A percentile compares a stretch with the other conserved stretches of the same genome.
These are phyloP conservation scores for Zhengitettix transpicula DNA, from an alignment of 2,888 invertebrate genomes.

Conservation along the genomic window DNA sequence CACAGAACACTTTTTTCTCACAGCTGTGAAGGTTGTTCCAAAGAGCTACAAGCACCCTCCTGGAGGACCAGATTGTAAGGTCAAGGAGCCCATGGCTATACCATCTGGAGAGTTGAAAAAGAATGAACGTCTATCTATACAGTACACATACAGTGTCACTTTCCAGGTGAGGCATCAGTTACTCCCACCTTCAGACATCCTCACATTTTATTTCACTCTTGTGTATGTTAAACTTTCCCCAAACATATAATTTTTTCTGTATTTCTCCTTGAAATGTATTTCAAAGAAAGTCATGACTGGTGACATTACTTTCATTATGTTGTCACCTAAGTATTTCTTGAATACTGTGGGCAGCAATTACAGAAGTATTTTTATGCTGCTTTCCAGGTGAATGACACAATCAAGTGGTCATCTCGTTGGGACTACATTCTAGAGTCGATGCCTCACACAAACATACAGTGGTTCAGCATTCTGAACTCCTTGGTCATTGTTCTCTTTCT, in stretches of 20 bases:
- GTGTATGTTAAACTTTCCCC: background rate
- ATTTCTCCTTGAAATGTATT: too few relatives aligned
- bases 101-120: conserved; percentile 32
- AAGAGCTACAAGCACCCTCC: conserved; percentile 32
- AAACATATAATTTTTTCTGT: too few relatives aligned
- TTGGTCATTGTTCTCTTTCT: conserved; percentile 91
- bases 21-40: conserved; percentile 34
- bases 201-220: too few relatives aligned
- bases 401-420: conserved; percentile 98
- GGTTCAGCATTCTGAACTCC: conserved; percentile 97
- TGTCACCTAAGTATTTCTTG: background rate
- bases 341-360: background rate
- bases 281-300: too few relatives aligned
- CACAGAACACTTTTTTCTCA: conserved; percentile 13
- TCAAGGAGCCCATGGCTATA: conserved; percentile 51
- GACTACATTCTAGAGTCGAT: conserved; percentile 97
- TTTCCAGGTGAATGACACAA: conserved; percentile 46
- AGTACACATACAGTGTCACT: conserved; percentile 74
- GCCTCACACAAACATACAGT: conserved; percentile 96
- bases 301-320: background rate
- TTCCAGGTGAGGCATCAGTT: conserved; percentile 39
- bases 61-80: conserved; percentile 20
- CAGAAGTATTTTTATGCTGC: background rate
- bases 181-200: too few relatives aligned
- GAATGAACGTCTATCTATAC: conserved; percentile 41